Evolutionary conservation across 2,888 invertebrate species (phyloP).

Genomic region (Altica lythri): DNA sequence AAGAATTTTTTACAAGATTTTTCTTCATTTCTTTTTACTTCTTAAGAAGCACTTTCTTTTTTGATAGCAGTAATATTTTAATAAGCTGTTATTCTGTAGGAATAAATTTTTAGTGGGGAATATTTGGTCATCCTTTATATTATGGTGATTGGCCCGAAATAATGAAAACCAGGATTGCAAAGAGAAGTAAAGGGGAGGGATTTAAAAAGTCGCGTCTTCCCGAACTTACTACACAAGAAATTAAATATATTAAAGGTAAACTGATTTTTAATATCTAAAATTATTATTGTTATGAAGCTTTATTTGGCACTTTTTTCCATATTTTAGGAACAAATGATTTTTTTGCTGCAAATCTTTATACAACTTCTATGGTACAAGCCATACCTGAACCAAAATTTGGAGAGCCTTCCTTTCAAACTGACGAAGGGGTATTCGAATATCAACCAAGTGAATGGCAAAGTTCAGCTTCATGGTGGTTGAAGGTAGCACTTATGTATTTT

Average conservation of each 20-base stretch:
- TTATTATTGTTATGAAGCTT: too few relatives aligned
- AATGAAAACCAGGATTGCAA: conserved; percentile 64
- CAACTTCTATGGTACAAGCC: conserved; percentile 44
- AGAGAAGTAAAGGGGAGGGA: conserved; percentile 60
- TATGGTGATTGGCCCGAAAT: conserved; percentile 68
- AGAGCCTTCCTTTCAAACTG: conserved; percentile 3
- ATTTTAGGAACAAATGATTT: conserved; percentile 65
- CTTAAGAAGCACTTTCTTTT: too few relatives aligned
- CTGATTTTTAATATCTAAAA: too few relatives aligned
- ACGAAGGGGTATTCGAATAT: conserved; percentile 11
- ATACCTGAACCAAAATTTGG: conserved; percentile 15
- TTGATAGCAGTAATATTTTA: too few relatives aligned
- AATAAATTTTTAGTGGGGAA: conserved; percentile 35
- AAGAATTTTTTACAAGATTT: too few relatives aligned
- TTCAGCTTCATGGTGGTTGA: conserved; percentile 8
- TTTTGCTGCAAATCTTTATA: conserved; percentile 76
- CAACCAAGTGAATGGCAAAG: conserved; percentile 9
- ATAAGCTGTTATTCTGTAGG: too few relatives aligned
- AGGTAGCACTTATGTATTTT: too few relatives aligned
- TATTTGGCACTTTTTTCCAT: too few relatives aligned
- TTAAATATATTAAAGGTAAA: conserved; percentile 62
- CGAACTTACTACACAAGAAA: conserved; percentile 64
- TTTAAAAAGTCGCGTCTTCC: conserved; percentile 68
- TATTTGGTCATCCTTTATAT: conserved; percentile 63
- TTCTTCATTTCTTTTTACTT: too few relatives aligned